Conservation (phyloP, 2,113 vertebrate genomes). For the Lasiurus borealis region DNA sequence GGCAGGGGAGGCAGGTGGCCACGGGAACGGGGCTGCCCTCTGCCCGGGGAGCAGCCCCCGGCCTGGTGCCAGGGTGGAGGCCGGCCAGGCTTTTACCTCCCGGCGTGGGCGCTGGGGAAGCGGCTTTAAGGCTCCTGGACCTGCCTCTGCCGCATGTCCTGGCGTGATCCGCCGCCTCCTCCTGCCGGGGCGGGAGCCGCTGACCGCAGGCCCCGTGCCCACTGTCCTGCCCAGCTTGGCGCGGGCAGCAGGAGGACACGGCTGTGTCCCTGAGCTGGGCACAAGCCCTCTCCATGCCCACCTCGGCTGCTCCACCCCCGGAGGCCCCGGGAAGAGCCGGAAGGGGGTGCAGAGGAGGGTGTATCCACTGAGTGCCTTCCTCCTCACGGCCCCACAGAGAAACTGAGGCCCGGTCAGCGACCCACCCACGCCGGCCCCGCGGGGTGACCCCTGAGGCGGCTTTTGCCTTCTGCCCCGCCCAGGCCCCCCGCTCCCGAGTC, state of each 20-base stretch:
- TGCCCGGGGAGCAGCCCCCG: not conserved
- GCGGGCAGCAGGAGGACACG: accelerated
- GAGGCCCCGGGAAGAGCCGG: not conserved
- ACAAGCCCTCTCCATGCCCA: not conserved
- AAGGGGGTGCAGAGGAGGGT: too few species aligned
- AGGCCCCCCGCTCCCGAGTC: not conserved
- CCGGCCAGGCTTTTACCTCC: not conserved
- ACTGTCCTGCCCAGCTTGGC: not conserved
- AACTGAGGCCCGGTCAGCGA: not conserved
- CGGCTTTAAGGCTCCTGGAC: not conserved
- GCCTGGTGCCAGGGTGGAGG: not conserved
- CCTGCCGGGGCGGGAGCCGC: not conserved
- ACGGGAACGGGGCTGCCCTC: not conserved
- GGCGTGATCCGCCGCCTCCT: not conserved
- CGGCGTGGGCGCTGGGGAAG: not conserved
- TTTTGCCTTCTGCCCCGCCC: too few species aligned
- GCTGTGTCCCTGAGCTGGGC: too few species aligned
- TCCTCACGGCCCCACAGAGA: not conserved
- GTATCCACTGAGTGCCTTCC: not conserved
- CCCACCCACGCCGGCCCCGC: not conserved
- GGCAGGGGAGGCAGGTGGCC: not conserved
- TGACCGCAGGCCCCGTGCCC: not conserved
- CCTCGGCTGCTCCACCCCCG: not conserved
- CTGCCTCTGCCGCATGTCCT: not conserved
- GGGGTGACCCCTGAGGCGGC: not conserved